phyloP scores from a whole-genome alignment of 2,797 vertebrate species.

The Pogonophryne albipinna region DNA sequence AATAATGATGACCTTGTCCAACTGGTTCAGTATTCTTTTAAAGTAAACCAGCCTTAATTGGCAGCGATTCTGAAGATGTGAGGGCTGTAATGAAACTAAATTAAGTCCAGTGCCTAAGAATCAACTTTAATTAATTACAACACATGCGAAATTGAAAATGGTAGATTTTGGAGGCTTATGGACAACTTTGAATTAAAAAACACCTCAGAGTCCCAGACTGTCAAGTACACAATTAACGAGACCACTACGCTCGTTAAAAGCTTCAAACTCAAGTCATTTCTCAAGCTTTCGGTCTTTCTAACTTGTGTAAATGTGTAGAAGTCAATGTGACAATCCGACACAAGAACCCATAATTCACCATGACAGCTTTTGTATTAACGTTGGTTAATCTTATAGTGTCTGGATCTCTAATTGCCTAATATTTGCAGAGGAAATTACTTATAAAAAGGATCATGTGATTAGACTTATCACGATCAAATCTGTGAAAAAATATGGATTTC shows the following conservation, averaged over 20 bases:
- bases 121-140: background rate
- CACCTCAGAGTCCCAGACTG: background rate
- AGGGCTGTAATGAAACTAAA: background rate
- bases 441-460: slow-evolving; percentile 13
- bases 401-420: background rate
- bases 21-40: background rate
- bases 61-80: background rate
- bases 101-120: no score
- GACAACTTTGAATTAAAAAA: background rate
- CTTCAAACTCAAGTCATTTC: no score
- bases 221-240: background rate
- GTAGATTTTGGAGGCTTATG: background rate
- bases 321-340: background rate
- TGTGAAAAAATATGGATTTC: background rate
- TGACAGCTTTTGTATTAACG: background rate
- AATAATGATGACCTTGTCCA: background rate
- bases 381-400: background rate
- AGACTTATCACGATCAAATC: background rate
- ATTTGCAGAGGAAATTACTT: background rate
- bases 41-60: background rate
- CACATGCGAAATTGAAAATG: background rate
- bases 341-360: background rate
- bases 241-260: background rate
- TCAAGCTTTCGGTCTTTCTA: no score
- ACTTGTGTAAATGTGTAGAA: background rate